Conservation (phyloP, 2,888 invertebrate genomes). For the Pollenia amentaria region DNA sequence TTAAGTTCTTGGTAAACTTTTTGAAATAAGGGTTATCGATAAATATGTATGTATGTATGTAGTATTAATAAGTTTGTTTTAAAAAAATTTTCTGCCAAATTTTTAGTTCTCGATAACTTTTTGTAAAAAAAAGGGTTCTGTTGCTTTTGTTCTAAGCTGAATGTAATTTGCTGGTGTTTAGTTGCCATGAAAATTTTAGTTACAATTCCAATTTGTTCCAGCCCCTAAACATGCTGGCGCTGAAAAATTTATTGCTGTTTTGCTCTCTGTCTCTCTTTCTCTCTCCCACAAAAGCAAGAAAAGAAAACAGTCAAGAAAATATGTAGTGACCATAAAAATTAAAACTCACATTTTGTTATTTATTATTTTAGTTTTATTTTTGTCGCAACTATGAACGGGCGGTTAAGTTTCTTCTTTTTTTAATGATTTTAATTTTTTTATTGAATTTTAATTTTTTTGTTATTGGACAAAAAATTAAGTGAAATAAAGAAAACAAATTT, state of each 20-base stretch:
- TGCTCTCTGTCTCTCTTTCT: constrained; percentile 68
- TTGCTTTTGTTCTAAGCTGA: not conserved
- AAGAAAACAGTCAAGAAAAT: constrained; percentile 8
- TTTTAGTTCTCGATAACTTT: not conserved
- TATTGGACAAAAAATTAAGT: constrained; percentile 6
- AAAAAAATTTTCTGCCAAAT: not conserved
- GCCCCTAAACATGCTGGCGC: constrained; percentile 40
- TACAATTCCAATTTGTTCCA: constrained; percentile 60
- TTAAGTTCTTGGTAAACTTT: not conserved
- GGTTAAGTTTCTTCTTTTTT: constrained; percentile 72
- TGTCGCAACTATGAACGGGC: constrained; percentile 76
- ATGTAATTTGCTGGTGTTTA: not conserved
- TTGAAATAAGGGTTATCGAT: not conserved
- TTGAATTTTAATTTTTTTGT: constrained; percentile 55
- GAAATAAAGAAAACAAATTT: not conserved
- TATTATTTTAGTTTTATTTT: constrained; percentile 77
- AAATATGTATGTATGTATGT: too few relatives aligned
- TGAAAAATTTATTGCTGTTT: constrained; percentile 52
- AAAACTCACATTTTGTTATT: constrained; percentile 65
- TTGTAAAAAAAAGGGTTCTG: not conserved
- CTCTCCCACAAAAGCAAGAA: constrained; percentile 20
- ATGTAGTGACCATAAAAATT: constrained; percentile 49
- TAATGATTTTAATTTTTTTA: constrained; percentile 66
- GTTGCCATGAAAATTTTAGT: constrained; percentile 12
- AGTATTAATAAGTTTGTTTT: not conserved